phyloP scores from a whole-genome alignment of 2,888 invertebrate species.

The Myathropa florea region DNA sequence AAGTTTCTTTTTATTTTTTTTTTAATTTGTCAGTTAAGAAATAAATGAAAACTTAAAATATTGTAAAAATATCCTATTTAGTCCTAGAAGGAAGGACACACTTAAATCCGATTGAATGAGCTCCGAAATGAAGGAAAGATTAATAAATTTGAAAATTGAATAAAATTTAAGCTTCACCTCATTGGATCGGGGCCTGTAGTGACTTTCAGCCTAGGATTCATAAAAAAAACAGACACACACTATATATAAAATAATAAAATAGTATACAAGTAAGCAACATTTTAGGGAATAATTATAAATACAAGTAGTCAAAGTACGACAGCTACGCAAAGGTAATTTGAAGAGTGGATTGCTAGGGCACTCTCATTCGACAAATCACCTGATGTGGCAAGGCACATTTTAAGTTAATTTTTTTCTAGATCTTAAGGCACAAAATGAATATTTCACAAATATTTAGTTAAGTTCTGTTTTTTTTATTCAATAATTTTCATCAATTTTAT shows the following conservation, averaged over 20 bases:
- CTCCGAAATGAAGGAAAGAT: neutral
- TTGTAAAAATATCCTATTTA: slow-evolving; percentile 28
- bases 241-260: slow-evolving; percentile 27
- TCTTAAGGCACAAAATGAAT: slow-evolving; percentile 53
- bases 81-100: slow-evolving; percentile 13
- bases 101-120: neutral
- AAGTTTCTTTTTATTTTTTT: neutral
- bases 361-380: neutral
- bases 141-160: neutral
- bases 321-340: neutral
- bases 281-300: slow-evolving; percentile 68
- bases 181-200: neutral
- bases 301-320: slow-evolving; percentile 26
- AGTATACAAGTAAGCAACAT: slow-evolving; percentile 63
- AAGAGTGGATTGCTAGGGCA: neutral
- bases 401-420: slow-evolving; percentile 32
- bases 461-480: neutral
- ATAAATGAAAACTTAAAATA: slow-evolving; percentile 10
- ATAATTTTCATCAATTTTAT: slow-evolving; percentile 29
- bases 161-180: neutral
- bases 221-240: slow-evolving; percentile 39
- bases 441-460: slow-evolving; percentile 50
- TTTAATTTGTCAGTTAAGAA: slow-evolving; percentile 8
- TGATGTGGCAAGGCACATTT: slow-evolving; percentile 12
- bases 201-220: neutral